Evolutionary conservation across 2,797 vertebrate genomes (phyloP).

Genomic region (Psittacula echo): DNA sequence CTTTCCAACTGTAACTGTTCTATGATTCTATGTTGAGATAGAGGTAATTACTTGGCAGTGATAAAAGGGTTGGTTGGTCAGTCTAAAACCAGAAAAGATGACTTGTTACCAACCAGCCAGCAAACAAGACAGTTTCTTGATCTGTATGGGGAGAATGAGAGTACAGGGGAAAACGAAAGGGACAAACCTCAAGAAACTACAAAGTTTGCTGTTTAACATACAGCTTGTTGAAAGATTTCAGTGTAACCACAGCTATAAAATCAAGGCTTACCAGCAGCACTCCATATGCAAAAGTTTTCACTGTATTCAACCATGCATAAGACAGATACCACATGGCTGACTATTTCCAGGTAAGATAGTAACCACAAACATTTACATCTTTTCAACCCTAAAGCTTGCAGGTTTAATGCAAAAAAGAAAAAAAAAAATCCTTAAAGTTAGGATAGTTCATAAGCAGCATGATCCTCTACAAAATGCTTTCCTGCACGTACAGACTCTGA

Average conservation of each 20-base stretch:
- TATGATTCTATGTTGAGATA: neutral
- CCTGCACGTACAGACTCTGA: neutral
- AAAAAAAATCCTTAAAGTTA: neutral
- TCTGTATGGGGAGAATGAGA: neutral
- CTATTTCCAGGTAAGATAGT: neutral
- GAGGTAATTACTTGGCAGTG: neutral
- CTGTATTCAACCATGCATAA: neutral
- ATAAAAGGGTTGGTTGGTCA: neutral
- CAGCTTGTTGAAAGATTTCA: neutral
- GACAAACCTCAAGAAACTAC: neutral
- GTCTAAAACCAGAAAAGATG: neutral
- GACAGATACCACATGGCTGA: neutral
- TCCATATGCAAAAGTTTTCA: neutral
- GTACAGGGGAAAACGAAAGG: neutral
- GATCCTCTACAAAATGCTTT: neutral
- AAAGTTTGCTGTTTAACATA: neutral
- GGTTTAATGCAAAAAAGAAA: neutral
- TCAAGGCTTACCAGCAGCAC: neutral
- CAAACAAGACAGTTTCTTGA: neutral
- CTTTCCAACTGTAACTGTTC: neutral
- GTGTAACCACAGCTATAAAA: neutral
- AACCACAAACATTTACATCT: neutral
- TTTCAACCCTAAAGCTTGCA: neutral
- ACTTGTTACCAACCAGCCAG: neutral
- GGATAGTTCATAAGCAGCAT: neutral